These are phyloP conservation scores for Colius striatus DNA, from an alignment of 2,113 vertebrate genomes.

Conservation along the genomic window DNA sequence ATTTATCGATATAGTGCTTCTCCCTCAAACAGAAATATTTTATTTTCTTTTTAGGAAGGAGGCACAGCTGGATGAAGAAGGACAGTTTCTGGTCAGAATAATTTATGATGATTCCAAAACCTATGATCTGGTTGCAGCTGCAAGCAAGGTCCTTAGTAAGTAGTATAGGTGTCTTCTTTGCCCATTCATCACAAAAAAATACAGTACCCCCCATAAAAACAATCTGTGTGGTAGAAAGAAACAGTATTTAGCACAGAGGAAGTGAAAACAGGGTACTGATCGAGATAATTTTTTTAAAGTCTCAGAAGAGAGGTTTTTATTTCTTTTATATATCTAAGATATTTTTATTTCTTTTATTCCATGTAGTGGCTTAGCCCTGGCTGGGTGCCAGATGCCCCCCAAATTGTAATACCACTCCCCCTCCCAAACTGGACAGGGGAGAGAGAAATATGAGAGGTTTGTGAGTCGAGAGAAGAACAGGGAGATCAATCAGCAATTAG, in stretches of 20 bases:
- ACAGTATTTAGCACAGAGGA: not conserved
- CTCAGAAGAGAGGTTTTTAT: not conserved
- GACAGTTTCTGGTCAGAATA: conserved; percentile 97
- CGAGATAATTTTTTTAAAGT: not conserved
- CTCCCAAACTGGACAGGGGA: no score
- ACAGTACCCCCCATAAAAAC: not conserved
- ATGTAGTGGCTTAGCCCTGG: no score
- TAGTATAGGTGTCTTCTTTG: not conserved
- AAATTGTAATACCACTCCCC: no score
- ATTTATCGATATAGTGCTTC: not conserved
- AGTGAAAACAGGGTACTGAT: not conserved
- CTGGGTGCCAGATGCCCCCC: no score
- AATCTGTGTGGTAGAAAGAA: not conserved
- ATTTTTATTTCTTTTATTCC: not conserved
- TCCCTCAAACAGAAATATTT: not conserved
- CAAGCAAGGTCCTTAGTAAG: conserved; percentile 99
- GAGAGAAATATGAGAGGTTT: no score
- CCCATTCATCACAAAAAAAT: not conserved
- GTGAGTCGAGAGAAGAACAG: no score
- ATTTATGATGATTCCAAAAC: conserved; percentile 99
- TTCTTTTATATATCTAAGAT: not conserved
- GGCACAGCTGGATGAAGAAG: conserved; percentile 97
- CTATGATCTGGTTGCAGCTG: conserved; percentile 95
- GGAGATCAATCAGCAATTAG: no score
- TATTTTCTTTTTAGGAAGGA: conserved; percentile 83